A percentile compares a stretch with the other conserved stretches of the same genome.
phyloP scores from a whole-genome alignment of 92 coral and sea anemone species.

The Phenganax marumi region DNA sequence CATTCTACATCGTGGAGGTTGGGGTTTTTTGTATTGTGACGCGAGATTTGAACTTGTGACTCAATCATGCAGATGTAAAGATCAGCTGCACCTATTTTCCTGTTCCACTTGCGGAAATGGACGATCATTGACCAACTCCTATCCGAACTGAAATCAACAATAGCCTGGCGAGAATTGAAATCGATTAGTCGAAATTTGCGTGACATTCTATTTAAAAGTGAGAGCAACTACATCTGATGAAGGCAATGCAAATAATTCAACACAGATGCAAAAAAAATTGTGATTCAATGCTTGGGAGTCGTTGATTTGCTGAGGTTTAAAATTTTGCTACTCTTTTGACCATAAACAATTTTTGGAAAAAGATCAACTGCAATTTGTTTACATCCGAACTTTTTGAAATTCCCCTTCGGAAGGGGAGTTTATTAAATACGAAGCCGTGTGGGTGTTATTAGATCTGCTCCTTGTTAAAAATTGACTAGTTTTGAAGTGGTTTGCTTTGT shows the following conservation, averaged over 20 bases:
- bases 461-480: not conserved
- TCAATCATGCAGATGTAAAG: not conserved
- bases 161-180: not conserved
- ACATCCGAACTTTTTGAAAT: not conserved
- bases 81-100: not conserved
- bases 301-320: not conserved
- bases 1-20: not conserved
- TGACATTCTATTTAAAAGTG: not conserved
- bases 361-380: conserved; percentile 3
- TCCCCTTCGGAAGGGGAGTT: not conserved
- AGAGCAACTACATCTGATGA: not conserved
- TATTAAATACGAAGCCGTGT: conserved; percentile 9
- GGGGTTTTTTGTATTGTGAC: not conserved
- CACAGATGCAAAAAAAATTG: not conserved
- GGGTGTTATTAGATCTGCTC: not conserved
- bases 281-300: not conserved
- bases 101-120: not conserved
- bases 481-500: not conserved
- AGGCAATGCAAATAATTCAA: not conserved
- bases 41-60: not conserved
- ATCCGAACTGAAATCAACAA: not conserved
- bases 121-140: not conserved
- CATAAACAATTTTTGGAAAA: not conserved
- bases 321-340: not conserved
- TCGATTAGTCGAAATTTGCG: not conserved